phyloP scores from a whole-genome alignment of 2,797 vertebrate species.

The Clamator glandarius region DNA sequence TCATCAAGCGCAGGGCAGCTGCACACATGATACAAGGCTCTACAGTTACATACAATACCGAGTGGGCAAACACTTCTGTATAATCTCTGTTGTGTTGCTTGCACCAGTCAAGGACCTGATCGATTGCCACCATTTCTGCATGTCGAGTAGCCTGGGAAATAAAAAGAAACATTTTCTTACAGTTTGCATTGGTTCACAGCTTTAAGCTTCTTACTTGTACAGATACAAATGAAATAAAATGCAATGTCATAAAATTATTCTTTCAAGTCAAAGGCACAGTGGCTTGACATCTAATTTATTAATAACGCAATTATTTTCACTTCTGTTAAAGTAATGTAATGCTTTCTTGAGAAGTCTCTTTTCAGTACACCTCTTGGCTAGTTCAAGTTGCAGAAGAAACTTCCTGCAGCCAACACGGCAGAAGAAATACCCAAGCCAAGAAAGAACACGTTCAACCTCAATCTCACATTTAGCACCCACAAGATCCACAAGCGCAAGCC shows the following conservation, averaged over 20 bases:
- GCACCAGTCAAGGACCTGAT: slow-evolving; percentile 90
- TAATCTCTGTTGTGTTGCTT: slow-evolving; percentile 57
- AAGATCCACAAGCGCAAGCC: not conserved
- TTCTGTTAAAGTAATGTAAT: not conserved
- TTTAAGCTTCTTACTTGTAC: not conserved
- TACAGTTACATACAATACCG: slow-evolving; percentile 91
- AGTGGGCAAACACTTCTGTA: slow-evolving; percentile 75
- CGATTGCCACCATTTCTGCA: slow-evolving; percentile 94
- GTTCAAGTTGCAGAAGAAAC: not conserved
- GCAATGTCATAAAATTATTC: not conserved
- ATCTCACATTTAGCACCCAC: not conserved
- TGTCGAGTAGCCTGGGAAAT: slow-evolving; percentile 89
- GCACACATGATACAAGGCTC: slow-evolving; percentile 98
- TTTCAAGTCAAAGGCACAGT: not conserved
- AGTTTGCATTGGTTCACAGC: not conserved
- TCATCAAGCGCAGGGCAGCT: slow-evolving; percentile 88
- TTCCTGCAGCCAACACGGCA: not conserved
- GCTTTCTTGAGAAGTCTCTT: not conserved
- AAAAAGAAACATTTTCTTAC: not conserved
- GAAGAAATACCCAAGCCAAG: not conserved
- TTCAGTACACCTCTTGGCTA: not conserved
- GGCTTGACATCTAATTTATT: not conserved
- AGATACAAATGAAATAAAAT: not conserved
- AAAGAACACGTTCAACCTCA: not conserved
- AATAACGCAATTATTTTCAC: not conserved